phyloP scores from a whole-genome alignment of 2,888 invertebrate genomes.

The Microplitis manilae region DNA sequence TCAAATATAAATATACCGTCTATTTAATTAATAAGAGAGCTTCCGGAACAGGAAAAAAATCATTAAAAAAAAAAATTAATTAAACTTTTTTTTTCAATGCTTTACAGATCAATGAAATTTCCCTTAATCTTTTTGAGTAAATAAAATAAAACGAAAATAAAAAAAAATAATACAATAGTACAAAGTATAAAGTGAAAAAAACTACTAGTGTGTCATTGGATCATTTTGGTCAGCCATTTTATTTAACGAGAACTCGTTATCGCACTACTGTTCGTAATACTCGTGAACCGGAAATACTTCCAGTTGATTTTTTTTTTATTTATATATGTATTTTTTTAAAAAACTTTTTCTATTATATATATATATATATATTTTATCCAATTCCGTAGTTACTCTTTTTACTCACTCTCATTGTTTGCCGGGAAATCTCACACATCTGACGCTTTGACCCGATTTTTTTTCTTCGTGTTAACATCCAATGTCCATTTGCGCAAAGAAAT shows the following conservation, averaged over 20 bases:
- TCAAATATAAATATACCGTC: no score
- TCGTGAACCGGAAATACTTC: conserved; percentile 8
- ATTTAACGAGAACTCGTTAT: conserved; percentile 30
- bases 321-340: not conserved
- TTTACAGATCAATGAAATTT: not conserved
- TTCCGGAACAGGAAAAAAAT: not conserved
- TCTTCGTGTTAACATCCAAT: not conserved
- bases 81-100: no score
- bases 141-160: conserved; percentile 7
- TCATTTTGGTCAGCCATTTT: conserved; percentile 6
- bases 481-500: conserved; percentile 18
- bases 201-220: not conserved
- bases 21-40: no score
- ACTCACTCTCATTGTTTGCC: conserved; percentile 12
- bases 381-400: not conserved
- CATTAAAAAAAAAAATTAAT: conserved; percentile 18
- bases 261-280: conserved; percentile 14
- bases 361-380: not conserved
- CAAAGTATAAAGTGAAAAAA: conserved; percentile 13
- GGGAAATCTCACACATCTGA: conserved; percentile 12
- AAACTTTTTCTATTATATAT: not conserved
- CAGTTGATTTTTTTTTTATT: conserved; percentile 23
- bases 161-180: not conserved
- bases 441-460: conserved; percentile 24
- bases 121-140: not conserved